These are phyloP conservation scores for Laothoe populi DNA, from an alignment of 2,888 invertebrate genomes.

Conservation along the genomic window DNA sequence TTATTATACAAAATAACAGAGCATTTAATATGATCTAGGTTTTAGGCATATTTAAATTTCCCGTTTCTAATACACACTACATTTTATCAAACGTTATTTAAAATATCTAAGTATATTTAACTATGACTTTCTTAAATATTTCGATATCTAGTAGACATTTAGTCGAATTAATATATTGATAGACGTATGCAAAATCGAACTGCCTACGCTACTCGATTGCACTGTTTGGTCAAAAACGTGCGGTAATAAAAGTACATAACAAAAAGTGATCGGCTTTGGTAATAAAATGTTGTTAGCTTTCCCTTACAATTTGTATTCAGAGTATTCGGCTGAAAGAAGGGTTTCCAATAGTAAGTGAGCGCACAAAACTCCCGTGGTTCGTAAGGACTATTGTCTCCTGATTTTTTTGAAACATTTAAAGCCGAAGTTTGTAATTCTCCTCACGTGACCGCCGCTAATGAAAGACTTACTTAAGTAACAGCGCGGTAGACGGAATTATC, in stretches of 20 bases:
- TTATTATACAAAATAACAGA: not conserved
- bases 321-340: conserved; percentile 47
- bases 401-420: conserved; percentile 66
- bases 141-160: not conserved
- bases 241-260: conserved; percentile 27
- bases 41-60: too few relatives aligned
- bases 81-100: too few relatives aligned
- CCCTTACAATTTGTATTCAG: conserved; percentile 60
- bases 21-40: not conserved
- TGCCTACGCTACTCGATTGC: not conserved
- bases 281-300: conserved; percentile 50
- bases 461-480: conserved; percentile 81
- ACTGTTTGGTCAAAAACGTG: not conserved
- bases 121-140: not conserved
- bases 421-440: conserved; percentile 67
- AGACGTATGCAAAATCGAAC: not conserved
- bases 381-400: conserved; percentile 58
- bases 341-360: conserved; percentile 51
- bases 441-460: conserved; percentile 80
- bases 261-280: conserved; percentile 48
- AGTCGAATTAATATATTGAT: not conserved
- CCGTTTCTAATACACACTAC: too few relatives aligned
- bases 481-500: conserved; percentile 77
- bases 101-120: too few relatives aligned
- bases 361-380: conserved; percentile 18